Percentiles rank a stretch among this genome's conserved stretches.
Evolutionary conservation across 2,113 vertebrate species (phyloP).

Genomic region (Tor tambroides): DNA sequence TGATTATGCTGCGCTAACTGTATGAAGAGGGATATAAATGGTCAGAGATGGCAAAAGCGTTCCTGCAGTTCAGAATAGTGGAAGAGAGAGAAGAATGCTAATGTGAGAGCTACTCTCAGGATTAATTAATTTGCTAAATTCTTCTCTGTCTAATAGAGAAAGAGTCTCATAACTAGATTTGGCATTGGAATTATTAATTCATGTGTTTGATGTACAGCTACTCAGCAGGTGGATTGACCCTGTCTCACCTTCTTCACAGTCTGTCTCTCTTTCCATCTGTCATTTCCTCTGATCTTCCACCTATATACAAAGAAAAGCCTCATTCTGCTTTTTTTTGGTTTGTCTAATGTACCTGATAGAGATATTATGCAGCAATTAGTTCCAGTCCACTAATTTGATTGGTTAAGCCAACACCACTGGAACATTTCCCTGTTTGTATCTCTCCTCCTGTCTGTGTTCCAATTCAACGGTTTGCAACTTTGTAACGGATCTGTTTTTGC

Average conservation of each 20-base stretch:
- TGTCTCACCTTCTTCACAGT: background rate
- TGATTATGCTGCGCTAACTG: background rate
- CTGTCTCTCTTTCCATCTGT: background rate
- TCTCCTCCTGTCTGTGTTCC: background rate
- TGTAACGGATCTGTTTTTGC: background rate
- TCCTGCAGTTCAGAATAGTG: background rate
- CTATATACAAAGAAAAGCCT: background rate
- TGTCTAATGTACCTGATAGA: background rate
- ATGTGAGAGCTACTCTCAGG: background rate
- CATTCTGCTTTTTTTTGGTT: background rate
- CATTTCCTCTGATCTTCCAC: background rate
- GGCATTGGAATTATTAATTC: constrained; percentile 15
- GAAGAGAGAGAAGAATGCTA: background rate
- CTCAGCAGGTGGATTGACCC: background rate
- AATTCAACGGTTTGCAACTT: background rate
- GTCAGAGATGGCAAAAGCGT: too few relatives aligned
- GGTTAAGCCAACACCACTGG: background rate
- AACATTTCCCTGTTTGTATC: background rate
- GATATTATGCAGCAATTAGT: background rate
- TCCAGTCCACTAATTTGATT: background rate
- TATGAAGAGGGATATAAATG: background rate
- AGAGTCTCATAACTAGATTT: background rate
- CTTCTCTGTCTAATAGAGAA: background rate
- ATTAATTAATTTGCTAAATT: constrained; percentile 2
- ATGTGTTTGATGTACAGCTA: constrained; percentile 7